Evolutionary conservation across 1,140 invertebrate species (phyloP), one percentile per base, ranked within the genome.

Genomic region (Cylas formicarius): DNA sequence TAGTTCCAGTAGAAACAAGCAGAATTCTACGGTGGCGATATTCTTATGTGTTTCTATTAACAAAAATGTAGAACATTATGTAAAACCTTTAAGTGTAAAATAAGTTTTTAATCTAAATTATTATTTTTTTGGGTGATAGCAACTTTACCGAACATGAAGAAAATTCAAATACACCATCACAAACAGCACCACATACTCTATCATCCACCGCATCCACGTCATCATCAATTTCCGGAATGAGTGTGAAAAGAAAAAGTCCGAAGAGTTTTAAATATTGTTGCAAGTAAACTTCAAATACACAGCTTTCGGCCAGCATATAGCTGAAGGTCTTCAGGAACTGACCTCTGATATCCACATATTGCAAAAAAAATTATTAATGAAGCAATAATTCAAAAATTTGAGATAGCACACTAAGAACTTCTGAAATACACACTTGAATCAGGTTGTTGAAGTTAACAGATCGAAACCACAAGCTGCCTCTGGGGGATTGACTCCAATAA

Each of bases 51-150:
- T n/a, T n/a, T n/a, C n/a, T n/a, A 37, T 4, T 10, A 37, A 37
- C 20, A 37, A 37, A 37, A 18, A 37, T n/a, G 2, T 23, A 24
- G 16, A 37, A 37, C 19, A n/a, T n/a, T n/a, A n/a, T 37, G 35
- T 21, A 37, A 37, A 37, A 23, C 35, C 26, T 37, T 37, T 6
- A 23, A 16, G 35, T 37, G n/a, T 26, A 10, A 37, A 37, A 26
- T 37, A 37, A 37, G 35, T 37, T 37, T 24, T 23, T 37, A 31
- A 37, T 37, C 10, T 37, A 22, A 37, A n/a, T 9, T 23, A n/a
- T n/a, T n/a, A 4, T 37, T 37, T 37, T 37, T 37, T 24, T n/a
- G 17, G 35, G 16, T 22, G 35, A 24, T 22, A 28, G 35, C 35
- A 24, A 38, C 16, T 10, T 32, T 13, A 38, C 21, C 22, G 35